phyloP scores from a whole-genome alignment of 2,797 vertebrate genomes.

The Squalus acanthias region DNA sequence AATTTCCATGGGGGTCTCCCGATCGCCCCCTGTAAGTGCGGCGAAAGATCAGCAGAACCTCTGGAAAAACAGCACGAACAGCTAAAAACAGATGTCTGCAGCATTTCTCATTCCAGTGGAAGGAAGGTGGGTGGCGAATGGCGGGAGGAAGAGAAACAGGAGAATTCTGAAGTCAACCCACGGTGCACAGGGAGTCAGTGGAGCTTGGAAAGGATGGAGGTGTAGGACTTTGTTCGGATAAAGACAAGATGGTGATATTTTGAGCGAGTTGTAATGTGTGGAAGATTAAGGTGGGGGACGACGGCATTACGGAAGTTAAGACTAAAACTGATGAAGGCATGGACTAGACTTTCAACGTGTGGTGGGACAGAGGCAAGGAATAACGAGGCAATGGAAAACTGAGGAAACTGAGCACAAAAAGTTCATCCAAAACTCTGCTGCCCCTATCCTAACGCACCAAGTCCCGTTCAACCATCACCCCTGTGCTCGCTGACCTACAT shows the following conservation, averaged over 20 bases:
- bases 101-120: background rate
- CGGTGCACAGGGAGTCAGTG: background rate
- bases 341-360: background rate
- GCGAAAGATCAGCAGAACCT: background rate
- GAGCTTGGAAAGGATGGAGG: background rate
- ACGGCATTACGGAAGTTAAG: background rate
- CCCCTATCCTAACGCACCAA: too few relatives aligned
- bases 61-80: too few relatives aligned
- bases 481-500: too few relatives aligned
- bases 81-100: background rate
- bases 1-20: too few relatives aligned
- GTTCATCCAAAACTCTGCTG: too few relatives aligned
- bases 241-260: background rate
- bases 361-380: background rate
- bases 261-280: background rate
- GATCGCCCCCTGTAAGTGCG: background rate
- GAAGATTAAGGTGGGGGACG: background rate
- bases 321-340: background rate
- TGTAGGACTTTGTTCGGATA: background rate
- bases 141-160: too few relatives aligned
- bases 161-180: too few relatives aligned
- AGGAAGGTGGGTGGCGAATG: background rate
- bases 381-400: background rate
- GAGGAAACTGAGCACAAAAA: background rate
- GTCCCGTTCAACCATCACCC: too few relatives aligned